These are phyloP conservation scores for Manduca sexta DNA, from an alignment of 1,140 invertebrate genomes.

Conservation along the genomic window DNA sequence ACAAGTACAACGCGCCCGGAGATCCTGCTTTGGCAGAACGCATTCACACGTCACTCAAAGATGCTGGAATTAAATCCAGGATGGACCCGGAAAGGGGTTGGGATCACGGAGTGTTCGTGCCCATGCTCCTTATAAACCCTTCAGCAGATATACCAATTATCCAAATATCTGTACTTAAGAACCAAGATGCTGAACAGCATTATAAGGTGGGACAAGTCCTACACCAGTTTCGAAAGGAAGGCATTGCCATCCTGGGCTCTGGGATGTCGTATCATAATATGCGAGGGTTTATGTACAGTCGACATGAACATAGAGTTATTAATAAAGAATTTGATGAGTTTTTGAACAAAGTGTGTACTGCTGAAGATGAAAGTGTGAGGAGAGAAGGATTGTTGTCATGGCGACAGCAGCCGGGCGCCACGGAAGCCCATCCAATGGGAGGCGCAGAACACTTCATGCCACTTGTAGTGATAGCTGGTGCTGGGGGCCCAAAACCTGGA, in stretches of 20 bases:
- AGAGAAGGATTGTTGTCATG: constrained; percentile 36
- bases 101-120: constrained; percentile 67
- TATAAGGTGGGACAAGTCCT: constrained; percentile 52
- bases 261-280: constrained; percentile 68
- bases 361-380: constrained; percentile 36
- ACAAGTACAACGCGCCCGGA: constrained; percentile 54
- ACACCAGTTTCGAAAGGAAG: constrained; percentile 53
- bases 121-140: constrained; percentile 62
- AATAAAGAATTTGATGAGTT: constrained; percentile 60
- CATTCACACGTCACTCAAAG: constrained; percentile 42
- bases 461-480: constrained; percentile 54
- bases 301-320: constrained; percentile 28
- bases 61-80: constrained; percentile 44
- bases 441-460: constrained; percentile 66
- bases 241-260: constrained; percentile 54
- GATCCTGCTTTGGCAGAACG: constrained; percentile 45
- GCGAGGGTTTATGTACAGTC: constrained; percentile 48
- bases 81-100: constrained; percentile 56
- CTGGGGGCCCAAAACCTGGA: constrained; percentile 43
- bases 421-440: constrained; percentile 45
- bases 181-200: constrained; percentile 53
- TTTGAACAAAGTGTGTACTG: constrained; percentile 44
- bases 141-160: constrained; percentile 56
- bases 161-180: constrained; percentile 50
- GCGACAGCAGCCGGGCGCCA: constrained; percentile 47